A percentile compares a stretch with the other conserved stretches of the same genome.
Conservation (phyloP, 2,113 vertebrate genomes). For the Lynx canadensis region DNA sequence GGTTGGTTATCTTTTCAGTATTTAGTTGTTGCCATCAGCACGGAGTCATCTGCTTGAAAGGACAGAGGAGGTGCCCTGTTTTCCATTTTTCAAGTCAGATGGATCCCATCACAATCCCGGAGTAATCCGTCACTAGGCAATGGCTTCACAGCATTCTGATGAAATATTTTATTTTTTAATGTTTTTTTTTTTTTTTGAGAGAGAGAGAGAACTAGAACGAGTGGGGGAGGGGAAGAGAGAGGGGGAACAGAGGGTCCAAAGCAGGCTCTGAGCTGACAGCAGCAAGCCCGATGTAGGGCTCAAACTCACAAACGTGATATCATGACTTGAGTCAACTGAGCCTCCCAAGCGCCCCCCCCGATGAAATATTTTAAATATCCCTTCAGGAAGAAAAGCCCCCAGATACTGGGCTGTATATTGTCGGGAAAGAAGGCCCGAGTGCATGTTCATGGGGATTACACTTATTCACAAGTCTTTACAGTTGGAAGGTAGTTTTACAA, state of each 20-base stretch:
- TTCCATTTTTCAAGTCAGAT: conserved; percentile 44
- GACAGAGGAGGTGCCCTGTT: not conserved
- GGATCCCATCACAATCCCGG: not conserved
- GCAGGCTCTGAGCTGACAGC: no score
- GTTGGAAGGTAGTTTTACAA: not conserved
- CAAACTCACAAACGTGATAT: no score
- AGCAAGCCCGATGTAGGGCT: no score
- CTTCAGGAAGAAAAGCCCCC: conserved; percentile 4
- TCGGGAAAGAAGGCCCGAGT: not conserved
- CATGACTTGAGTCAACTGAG: no score
- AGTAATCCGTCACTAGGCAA: not conserved
- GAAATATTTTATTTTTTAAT: not conserved
- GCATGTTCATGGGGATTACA: not conserved
- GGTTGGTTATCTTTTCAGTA: not conserved
- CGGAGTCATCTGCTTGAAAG: not conserved
- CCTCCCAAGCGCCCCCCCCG: not conserved
- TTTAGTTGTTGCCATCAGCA: conserved; percentile 34
- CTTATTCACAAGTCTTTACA: not conserved
- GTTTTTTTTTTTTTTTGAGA: no score
- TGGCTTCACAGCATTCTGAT: not conserved
- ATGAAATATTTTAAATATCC: conserved; percentile 18
- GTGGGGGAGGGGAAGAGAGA: no score
- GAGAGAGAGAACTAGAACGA: no score
- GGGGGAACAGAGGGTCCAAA: no score
- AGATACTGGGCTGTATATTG: not conserved